Evolutionary conservation across 2,797 vertebrate genomes (phyloP).

Genomic region (Pangasius krempfi): DNA sequence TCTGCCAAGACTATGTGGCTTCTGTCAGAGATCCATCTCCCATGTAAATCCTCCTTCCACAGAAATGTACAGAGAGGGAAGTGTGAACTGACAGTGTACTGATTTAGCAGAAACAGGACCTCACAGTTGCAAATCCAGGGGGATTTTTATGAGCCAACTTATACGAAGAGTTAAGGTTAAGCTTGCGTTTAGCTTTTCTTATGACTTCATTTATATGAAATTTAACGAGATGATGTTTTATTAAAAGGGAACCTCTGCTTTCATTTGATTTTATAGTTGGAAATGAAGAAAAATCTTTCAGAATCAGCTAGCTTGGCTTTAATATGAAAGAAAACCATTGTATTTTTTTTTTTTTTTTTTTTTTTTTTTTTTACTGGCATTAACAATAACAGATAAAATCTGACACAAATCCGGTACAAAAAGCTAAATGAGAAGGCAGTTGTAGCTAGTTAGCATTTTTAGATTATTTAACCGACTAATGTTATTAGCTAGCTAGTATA

Average conservation of each 20-base stretch:
- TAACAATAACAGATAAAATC: neutral
- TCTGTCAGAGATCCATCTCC: slow-evolving; percentile 49
- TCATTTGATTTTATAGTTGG: neutral
- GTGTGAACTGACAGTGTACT: slow-evolving; percentile 30
- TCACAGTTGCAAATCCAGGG: slow-evolving; percentile 15
- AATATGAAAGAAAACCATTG: neutral
- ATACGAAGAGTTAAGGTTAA: slow-evolving; percentile 6
- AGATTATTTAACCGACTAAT: too few species aligned
- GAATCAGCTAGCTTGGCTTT: neutral
- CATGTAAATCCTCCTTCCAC: slow-evolving; percentile 26
- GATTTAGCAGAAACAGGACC: slow-evolving; percentile 33
- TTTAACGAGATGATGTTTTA: neutral
- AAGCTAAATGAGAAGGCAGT: neutral
- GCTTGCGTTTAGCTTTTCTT: neutral
- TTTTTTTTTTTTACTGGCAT: neutral
- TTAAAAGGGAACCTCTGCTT: neutral
- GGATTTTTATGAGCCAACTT: slow-evolving; percentile 1
- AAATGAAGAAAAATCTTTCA: neutral
- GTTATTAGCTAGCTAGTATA: neutral
- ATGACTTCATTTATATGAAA: slow-evolving; percentile 6
- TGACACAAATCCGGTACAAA: too few species aligned
- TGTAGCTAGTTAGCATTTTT: neutral
- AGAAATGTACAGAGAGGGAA: slow-evolving; percentile 29
- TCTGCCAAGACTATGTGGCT: slow-evolving; percentile 43
- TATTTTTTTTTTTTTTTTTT: neutral